Base-by-base conservation (phyloP, 2,797 vertebrate species). In the Adrianichthys oophorus region DNA sequence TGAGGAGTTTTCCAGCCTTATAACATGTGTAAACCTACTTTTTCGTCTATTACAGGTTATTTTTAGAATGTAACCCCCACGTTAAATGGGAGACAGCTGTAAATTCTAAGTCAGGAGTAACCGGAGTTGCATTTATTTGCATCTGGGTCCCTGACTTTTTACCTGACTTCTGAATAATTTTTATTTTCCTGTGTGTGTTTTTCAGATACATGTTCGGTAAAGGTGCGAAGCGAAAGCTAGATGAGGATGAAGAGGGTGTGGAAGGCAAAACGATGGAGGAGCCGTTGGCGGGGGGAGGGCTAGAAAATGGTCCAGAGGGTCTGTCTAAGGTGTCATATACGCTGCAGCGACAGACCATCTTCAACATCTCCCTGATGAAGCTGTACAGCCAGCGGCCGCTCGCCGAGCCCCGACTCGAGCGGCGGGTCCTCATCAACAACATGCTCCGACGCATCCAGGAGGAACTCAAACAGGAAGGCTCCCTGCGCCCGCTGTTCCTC, bases 281-380 rank as follows among this genome's bases (percentile, higher is more conserved):
- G 69, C 43, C 87, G 64, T 48, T 77, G 85, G 84, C 89, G 69
- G 92, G 90, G 50, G 94, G 92, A 14, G 92, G 92, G 80, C 29
- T 91, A 75, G 89, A 93, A 65, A 82, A 84, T 0, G 82, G 86
- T 71, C 85, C 75, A 0, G 95, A 96, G 4, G 95, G 95, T 82
- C 92, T 95, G 56, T 98, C 95, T 72, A 97, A 96, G 92, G 95
- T 97, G 85, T 98, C 97, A 15, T 99, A 99, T 93, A 98, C 95
- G 62, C 92, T 99, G 89, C 96, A 99, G 92, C 93, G 96, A 62
- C 97, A 98, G 93, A 97, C 96, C 92, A 96, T 99, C 92, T 98
- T 98, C 93, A 99, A 98, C 94, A 98, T 99, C 95, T 99, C 97
- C 76, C 92, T 99, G 87, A 97, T 99, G 97, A 98, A 99, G 89